phyloP scores from a whole-genome alignment of 2,888 invertebrate species.

The Oligia latruncula region DNA sequence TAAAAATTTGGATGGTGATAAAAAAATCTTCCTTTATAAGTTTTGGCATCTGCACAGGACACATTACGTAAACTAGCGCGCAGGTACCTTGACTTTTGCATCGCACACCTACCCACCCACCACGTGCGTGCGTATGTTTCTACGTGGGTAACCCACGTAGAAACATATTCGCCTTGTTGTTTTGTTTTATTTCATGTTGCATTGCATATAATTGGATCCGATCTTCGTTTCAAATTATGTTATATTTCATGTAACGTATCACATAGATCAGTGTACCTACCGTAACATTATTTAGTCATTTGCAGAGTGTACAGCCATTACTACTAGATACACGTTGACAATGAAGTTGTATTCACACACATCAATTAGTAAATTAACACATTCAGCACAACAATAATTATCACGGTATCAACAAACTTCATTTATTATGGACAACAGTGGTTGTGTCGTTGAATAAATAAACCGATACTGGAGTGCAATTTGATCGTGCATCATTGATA shows the following conservation, averaged over 20 bases:
- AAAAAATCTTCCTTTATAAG: no score
- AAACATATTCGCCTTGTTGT: no score
- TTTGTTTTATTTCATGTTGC: not conserved
- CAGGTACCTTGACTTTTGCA: no score
- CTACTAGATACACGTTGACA: not conserved
- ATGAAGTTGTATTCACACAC: not conserved
- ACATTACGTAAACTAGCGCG: not conserved
- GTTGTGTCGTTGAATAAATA: constrained; percentile 47
- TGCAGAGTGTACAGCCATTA: no score
- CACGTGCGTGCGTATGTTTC: no score
- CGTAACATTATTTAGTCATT: not conserved
- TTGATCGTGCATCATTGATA: constrained; percentile 50
- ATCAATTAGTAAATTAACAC: constrained; percentile 43
- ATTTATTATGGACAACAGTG: constrained; percentile 44
- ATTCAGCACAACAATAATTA: constrained; percentile 44
- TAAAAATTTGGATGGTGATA: no score
- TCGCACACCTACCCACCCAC: no score
- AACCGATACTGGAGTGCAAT: constrained; percentile 17
- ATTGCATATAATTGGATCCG: not conserved
- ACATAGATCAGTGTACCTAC: no score
- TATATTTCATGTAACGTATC: not conserved
- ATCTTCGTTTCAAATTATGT: not conserved
- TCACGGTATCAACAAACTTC: constrained; percentile 46
- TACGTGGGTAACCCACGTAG: no score
- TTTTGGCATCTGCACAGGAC: not conserved